phyloP scores from a whole-genome alignment of 2,113 vertebrate genomes.

The Eurystomus gularis region DNA sequence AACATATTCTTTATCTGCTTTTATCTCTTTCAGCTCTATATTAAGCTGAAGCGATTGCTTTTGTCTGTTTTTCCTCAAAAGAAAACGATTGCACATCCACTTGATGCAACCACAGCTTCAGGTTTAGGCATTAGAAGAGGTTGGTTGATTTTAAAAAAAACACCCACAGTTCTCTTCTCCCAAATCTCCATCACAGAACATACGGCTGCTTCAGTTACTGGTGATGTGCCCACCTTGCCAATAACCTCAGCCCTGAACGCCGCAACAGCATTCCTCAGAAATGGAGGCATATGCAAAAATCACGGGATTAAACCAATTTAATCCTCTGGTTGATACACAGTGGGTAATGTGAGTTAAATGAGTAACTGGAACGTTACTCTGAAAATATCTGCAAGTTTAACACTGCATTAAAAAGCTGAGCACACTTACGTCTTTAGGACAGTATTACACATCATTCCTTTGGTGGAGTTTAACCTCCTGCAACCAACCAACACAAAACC shows the following conservation, averaged over 20 bases:
- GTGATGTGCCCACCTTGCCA: fast-evolving
- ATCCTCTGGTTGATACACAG: not conserved
- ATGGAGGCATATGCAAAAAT: not conserved
- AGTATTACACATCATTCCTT: not conserved
- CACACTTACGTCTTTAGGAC: not conserved
- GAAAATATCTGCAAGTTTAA: not conserved
- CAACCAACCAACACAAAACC: not conserved
- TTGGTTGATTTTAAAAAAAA: not conserved
- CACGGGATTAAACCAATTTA: not conserved
- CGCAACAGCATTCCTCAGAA: not conserved
- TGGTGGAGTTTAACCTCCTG: not conserved
- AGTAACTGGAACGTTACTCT: not conserved
- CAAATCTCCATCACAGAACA: not conserved
- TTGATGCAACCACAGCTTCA: not conserved
- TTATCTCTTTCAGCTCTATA: not conserved
- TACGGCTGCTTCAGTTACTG: not conserved
- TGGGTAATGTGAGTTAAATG: not conserved
- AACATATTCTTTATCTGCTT: not conserved
- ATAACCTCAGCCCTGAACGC: not conserved
- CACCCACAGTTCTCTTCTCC: not conserved
- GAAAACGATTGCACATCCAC: not conserved
- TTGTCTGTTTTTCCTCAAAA: not conserved
- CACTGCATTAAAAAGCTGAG: not conserved
- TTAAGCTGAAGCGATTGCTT: not conserved
- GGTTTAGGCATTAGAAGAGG: not conserved